Percentiles rank a stretch among this genome's conserved stretches.
Conservation (phyloP, 2,113 vertebrate genomes). For the Urocolius indicus region DNA sequence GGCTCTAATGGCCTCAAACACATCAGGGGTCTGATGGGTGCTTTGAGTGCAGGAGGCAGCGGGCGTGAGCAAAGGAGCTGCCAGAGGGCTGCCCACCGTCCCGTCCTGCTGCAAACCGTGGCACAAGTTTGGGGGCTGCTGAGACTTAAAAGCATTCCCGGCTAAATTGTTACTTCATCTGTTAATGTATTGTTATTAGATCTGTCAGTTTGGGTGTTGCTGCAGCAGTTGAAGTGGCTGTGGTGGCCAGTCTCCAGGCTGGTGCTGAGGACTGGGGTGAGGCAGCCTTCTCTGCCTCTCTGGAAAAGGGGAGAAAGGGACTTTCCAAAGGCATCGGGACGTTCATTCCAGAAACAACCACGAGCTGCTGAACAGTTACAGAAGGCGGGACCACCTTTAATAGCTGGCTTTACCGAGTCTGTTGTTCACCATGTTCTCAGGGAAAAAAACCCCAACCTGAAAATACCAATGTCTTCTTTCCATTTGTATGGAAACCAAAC, state of each 20-base stretch:
- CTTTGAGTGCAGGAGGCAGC: fast-evolving
- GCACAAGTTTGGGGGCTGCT: too few species aligned
- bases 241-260: too few species aligned
- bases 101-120: background rate
- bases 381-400: too few species aligned
- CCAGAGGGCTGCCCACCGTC: background rate
- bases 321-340: fast-evolving
- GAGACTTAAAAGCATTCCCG: too few species aligned
- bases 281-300: fast-evolving
- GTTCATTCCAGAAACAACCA: background rate
- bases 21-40: background rate
- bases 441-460: background rate
- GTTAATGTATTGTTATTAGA: fast-evolving
- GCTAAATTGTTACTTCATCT: fast-evolving
- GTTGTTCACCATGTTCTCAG: background rate
- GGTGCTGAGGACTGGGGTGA: fast-evolving
- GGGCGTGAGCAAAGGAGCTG: too few species aligned
- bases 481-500: background rate
- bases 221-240: background rate
- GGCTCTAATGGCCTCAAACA: too few species aligned
- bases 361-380: background rate
- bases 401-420: background rate
- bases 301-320: background rate
- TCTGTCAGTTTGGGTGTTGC: too few species aligned
- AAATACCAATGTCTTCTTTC: background rate